phyloP scores from a whole-genome alignment of 2,797 vertebrate species.

The Mus caroli region DNA sequence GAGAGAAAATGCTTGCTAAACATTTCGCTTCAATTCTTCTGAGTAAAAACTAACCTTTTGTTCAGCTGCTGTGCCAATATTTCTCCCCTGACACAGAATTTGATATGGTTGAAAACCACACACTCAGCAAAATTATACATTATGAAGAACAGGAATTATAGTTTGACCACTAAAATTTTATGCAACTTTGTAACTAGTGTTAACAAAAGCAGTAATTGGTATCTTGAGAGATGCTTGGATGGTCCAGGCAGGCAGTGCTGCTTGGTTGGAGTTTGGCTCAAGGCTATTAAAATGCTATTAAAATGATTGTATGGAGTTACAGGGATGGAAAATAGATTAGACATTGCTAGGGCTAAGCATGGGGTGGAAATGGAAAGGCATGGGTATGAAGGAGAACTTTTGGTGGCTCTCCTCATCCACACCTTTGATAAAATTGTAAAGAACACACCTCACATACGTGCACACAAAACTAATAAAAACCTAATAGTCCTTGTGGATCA shows the following conservation, averaged over 20 bases:
- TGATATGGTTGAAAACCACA: constrained; percentile 52
- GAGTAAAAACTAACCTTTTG: constrained; percentile 44
- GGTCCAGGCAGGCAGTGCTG: constrained; percentile 56
- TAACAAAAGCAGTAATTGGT: constrained; percentile 73
- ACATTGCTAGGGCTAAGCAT: not conserved
- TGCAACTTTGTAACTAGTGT: constrained; percentile 53
- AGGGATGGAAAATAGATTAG: constrained; percentile 44
- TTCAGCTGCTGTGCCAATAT: constrained; percentile 44
- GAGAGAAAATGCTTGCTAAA: not conserved
- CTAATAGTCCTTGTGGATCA: not conserved
- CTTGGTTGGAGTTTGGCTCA: constrained; percentile 58
- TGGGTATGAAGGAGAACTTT: not conserved
- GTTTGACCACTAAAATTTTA: constrained; percentile 69
- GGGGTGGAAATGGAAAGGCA: not conserved
- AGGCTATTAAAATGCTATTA: constrained; percentile 75
- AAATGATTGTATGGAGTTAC: constrained; percentile 68
- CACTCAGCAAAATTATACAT: constrained; percentile 63
- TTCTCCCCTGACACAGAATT: constrained; percentile 45
- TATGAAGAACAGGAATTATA: constrained; percentile 67
- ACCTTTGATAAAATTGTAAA: not conserved
- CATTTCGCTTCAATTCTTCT: constrained; percentile 32
- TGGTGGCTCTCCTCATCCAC: not conserved
- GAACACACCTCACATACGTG: not conserved
- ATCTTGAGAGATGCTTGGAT: constrained; percentile 72
- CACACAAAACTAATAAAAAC: not conserved